Percentiles rank a stretch among this genome's conserved stretches.
Conservation (phyloP, 2,888 invertebrate species). For the Sesia apiformis region DNA sequence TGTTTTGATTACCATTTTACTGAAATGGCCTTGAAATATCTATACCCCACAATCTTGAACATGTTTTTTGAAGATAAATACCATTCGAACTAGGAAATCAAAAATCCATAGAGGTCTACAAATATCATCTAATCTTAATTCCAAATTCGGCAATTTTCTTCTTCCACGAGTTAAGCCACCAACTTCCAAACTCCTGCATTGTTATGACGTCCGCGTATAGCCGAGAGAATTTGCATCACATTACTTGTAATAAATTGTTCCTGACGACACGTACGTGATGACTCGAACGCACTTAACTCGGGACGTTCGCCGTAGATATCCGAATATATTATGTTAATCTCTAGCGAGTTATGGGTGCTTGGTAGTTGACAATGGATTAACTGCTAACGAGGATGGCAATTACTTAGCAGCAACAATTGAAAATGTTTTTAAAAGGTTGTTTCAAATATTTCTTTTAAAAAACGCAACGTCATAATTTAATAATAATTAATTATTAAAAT, state of each 20-base stretch:
- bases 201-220: slow-evolving; percentile 28
- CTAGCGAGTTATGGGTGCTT: slow-evolving; percentile 36
- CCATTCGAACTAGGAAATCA: no score
- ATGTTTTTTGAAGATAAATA: no score
- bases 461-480: no score
- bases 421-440: no score
- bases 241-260: slow-evolving; percentile 47
- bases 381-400: neutral
- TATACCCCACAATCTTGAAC: no score
- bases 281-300: slow-evolving; percentile 25
- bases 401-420: no score
- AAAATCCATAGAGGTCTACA: no score
- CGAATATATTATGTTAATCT: slow-evolving; percentile 47
- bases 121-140: no score
- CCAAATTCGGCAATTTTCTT: no score
- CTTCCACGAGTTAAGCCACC: no score
- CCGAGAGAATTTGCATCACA: slow-evolving; percentile 38
- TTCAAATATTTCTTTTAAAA: no score
- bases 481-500: no score
- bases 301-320: slow-evolving; percentile 40
- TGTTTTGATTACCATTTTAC: neutral
- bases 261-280: slow-evolving; percentile 54
- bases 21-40: neutral
- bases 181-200: slow-evolving; percentile 12
- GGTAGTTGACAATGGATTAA: slow-evolving; percentile 14